These are phyloP conservation scores for Tetrapedia diversipes DNA, from an alignment of 2,888 invertebrate species.

Conservation along the genomic window DNA sequence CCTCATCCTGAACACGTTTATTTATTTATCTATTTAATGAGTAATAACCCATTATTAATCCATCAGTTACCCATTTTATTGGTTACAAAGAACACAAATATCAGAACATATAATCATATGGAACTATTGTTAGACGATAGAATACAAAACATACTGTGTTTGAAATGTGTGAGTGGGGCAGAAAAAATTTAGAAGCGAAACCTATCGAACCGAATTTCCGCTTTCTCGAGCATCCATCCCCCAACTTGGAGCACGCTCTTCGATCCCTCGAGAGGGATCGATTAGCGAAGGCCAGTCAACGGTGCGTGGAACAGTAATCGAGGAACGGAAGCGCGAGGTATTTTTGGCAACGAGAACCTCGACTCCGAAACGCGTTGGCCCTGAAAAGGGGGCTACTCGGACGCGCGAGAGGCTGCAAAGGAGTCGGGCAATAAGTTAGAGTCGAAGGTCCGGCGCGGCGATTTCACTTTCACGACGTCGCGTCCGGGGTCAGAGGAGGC, in stretches of 20 bases:
- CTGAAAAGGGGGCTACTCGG: constrained; percentile 10
- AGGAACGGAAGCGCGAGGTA: neutral
- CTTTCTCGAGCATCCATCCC: neutral
- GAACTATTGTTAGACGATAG: no score
- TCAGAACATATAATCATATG: no score
- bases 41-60: no score
- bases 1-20: no score
- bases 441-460: constrained; percentile 35
- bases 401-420: neutral
- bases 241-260: neutral
- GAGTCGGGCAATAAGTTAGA: constrained; percentile 9
- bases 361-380: neutral
- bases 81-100: no score
- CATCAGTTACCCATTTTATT: no score
- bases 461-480: constrained; percentile 56
- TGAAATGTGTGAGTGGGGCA: no score
- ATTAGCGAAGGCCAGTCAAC: no score
- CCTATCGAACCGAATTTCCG: neutral
- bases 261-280: neutral
- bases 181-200: no score
- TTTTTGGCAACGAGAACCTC: neutral
- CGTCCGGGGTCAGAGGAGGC: constrained; percentile 45
- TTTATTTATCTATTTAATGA: no score
- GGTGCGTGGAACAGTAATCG: no score
- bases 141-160: no score